Percentiles rank a stretch among this genome's conserved stretches.
Evolutionary conservation across 2,888 invertebrate species (phyloP).

Genomic region (Nematopogon swammerdamellus): DNA sequence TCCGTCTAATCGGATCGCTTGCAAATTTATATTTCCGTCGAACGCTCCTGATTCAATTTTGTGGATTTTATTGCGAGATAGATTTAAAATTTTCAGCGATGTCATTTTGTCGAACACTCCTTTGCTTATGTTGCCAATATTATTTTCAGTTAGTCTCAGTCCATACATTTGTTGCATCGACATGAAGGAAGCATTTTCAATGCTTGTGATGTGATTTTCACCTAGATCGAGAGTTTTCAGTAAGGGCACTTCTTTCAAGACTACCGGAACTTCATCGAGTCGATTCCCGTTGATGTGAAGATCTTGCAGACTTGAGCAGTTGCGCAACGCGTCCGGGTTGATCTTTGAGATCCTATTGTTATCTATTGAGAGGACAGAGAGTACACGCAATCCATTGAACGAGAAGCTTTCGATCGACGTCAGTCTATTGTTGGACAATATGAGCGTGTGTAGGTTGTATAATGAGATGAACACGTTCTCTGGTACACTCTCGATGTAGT

Average conservation of each 20-base stretch:
- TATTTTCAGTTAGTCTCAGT: slow-evolving; percentile 80
- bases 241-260: slow-evolving; percentile 69
- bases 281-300: slow-evolving; percentile 81
- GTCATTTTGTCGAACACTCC: slow-evolving; percentile 77
- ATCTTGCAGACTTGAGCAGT: slow-evolving; percentile 77
- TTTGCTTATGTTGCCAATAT: slow-evolving; percentile 74
- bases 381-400: slow-evolving; percentile 71
- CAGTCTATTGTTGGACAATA: slow-evolving; percentile 77
- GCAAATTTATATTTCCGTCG: slow-evolving; percentile 72
- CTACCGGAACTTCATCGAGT: slow-evolving; percentile 70
- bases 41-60: slow-evolving; percentile 75
- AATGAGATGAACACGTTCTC: slow-evolving; percentile 77
- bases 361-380: slow-evolving; percentile 75
- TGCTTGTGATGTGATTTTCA: slow-evolving; percentile 76
- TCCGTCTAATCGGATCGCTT: slow-evolving; percentile 78
- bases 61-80: slow-evolving; percentile 80
- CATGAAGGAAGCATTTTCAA: slow-evolving; percentile 77
- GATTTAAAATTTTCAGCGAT: slow-evolving; percentile 75
- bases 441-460: slow-evolving; percentile 75
- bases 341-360: slow-evolving; percentile 75
- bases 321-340: slow-evolving; percentile 71
- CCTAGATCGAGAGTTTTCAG: slow-evolving; percentile 80
- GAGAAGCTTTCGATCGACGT: slow-evolving; percentile 72
- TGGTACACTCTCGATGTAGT: slow-evolving; percentile 70
- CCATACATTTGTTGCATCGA: slow-evolving; percentile 78